Conservation (phyloP, 2,113 vertebrate species). For the Panurus biarmicus region DNA sequence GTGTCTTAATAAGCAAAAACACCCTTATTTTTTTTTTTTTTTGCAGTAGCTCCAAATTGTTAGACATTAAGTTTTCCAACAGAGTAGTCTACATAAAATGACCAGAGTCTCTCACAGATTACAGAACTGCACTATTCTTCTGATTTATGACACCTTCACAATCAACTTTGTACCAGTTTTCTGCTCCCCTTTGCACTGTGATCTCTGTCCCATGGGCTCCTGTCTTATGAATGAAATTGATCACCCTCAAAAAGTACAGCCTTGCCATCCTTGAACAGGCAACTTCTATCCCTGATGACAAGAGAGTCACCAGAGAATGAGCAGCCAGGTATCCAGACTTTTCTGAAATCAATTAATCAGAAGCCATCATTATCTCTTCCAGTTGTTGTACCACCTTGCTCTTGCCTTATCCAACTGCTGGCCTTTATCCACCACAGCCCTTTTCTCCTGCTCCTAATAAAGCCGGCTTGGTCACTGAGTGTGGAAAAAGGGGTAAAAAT, state of each 20-base stretch:
- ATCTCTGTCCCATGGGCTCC: not conserved
- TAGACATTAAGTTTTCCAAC: not conserved
- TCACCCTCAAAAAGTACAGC: not conserved
- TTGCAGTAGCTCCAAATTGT: not conserved
- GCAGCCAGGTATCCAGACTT: not conserved
- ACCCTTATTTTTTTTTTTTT: too few species aligned
- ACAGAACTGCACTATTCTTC: not conserved
- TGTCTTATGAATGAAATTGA: not conserved
- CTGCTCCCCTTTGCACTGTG: not conserved
- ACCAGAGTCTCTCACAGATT: not conserved
- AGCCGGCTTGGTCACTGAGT: accelerated
- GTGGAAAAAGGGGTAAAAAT: not conserved
- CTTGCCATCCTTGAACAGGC: not conserved
- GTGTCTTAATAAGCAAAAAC: not conserved
- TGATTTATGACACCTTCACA: not conserved
- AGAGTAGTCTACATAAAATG: not conserved
- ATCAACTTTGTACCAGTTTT: not conserved
- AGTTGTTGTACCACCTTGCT: not conserved
- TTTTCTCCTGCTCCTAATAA: not conserved
- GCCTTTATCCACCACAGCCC: not conserved
- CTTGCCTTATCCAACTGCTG: not conserved
- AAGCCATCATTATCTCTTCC: not conserved
- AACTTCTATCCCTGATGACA: not conserved
- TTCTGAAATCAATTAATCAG: not conserved
- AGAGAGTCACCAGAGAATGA: not conserved